Evolutionary conservation across 2,113 vertebrate species (phyloP).

Genomic region (Lamprologus ornatipinnis): DNA sequence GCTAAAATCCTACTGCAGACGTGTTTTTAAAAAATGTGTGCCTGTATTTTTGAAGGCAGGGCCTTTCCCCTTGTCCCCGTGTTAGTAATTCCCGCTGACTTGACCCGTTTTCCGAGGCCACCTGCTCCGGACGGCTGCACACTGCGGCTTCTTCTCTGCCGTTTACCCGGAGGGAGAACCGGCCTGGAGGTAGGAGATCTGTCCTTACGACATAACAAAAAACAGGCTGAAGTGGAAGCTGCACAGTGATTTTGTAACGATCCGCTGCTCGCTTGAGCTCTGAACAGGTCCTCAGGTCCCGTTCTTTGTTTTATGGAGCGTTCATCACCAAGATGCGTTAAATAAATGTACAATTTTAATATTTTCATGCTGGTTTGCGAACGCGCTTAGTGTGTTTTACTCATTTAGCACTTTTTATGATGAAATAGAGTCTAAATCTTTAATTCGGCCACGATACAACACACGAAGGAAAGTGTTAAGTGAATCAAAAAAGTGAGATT

Average conservation of each 20-base stretch:
- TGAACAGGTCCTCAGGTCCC: not conserved
- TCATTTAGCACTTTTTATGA: fast-evolving
- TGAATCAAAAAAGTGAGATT: not conserved
- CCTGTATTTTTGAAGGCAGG: not conserved
- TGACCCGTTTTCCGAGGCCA: not conserved
- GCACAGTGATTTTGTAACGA: not conserved
- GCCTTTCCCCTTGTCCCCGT: fast-evolving
- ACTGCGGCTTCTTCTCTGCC: not conserved
- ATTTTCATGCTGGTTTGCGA: fast-evolving
- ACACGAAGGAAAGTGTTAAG: not conserved
- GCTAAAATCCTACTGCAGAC: not conserved
- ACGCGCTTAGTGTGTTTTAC: fast-evolving
- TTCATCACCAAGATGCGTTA: not conserved
- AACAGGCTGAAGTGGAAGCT: not conserved
- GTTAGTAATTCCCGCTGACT: not conserved
- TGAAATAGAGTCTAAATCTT: not conserved
- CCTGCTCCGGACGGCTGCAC: not conserved
- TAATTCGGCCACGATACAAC: not conserved
- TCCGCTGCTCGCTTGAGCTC: not conserved
- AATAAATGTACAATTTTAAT: not conserved
- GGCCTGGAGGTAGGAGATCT: not conserved
- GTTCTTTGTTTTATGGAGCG: not conserved
- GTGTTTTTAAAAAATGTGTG: not conserved
- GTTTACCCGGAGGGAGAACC: not conserved
- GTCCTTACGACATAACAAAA: too few species aligned